Percentiles rank a stretch among this genome's conserved stretches.
Evolutionary conservation across 2,888 invertebrate species (phyloP).

Genomic region (Lycophotia porphyrea): DNA sequence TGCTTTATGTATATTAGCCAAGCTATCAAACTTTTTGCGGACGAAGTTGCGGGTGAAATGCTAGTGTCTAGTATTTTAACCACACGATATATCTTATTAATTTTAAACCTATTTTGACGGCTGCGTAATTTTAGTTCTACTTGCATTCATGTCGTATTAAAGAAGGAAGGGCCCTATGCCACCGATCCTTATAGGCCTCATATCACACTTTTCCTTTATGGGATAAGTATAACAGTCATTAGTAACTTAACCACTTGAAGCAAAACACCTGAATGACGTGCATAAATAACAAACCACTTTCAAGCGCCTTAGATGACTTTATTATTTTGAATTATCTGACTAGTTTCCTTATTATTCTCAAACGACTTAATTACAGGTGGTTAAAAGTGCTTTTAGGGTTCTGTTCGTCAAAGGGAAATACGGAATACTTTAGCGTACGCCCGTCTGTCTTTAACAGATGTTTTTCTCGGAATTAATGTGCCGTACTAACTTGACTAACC

Average conservation of each 20-base stretch:
- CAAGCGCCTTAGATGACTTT: slow-evolving; percentile 21
- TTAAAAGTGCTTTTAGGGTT: slow-evolving; percentile 8
- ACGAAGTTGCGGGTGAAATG: too few relatives aligned
- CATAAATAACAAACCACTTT: slow-evolving; percentile 48
- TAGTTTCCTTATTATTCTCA: slow-evolving; percentile 32
- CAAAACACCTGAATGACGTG: slow-evolving; percentile 26
- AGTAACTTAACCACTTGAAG: slow-evolving; percentile 31
- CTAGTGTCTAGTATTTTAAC: not conserved
- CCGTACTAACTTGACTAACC: not conserved
- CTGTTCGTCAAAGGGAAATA: slow-evolving; percentile 27
- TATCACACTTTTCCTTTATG: slow-evolving; percentile 23
- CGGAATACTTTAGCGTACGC: slow-evolving; percentile 13
- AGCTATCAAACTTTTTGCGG: too few relatives aligned
- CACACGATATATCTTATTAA: not conserved
- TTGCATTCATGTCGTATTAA: not conserved
- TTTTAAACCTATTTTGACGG: not conserved
- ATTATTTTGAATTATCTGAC: slow-evolving; percentile 39
- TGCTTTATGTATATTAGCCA: too few relatives aligned
- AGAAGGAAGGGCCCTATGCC: not conserved
- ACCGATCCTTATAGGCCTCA: slow-evolving; percentile 10
- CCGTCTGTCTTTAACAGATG: not conserved
- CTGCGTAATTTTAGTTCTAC: not conserved
- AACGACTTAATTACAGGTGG: slow-evolving; percentile 21
- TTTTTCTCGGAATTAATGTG: slow-evolving; percentile 17
- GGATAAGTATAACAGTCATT: slow-evolving; percentile 39